Percentiles rank a stretch among this genome's conserved stretches.
Conservation (phyloP, 2,113 vertebrate species). For the Pungitius pungitius region DNA sequence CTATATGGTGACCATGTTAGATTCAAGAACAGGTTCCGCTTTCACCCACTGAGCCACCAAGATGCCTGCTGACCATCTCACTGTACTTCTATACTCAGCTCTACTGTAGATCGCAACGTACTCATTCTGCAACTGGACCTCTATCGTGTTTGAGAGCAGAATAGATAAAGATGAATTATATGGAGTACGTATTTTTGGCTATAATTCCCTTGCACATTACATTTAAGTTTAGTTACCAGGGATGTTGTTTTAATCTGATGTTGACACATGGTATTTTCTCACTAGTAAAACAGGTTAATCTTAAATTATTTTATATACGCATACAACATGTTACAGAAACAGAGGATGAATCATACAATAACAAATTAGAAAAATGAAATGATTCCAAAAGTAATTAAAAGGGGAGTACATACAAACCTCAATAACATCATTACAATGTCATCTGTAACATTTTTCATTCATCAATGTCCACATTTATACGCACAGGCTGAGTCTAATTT, state of each 20-base stretch:
- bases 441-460: background rate
- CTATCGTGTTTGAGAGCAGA: background rate
- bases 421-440: background rate
- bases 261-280: background rate
- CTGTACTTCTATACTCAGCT: slow-evolving; percentile 50
- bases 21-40: slow-evolving; percentile 58
- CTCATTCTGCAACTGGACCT: slow-evolving; percentile 37
- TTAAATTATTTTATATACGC: background rate
- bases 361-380: background rate
- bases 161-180: background rate
- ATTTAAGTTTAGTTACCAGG: background rate
- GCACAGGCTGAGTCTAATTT: background rate
- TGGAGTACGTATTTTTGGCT: background rate
- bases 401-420: background rate
- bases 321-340: background rate
- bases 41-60: slow-evolving; percentile 39
- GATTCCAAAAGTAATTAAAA: background rate
- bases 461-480: background rate
- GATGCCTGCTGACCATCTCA: slow-evolving; percentile 70
- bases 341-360: background rate
- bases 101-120: slow-evolving; percentile 46
- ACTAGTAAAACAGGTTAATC: background rate
- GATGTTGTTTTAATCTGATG: background rate
- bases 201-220: background rate
- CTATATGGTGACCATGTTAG: slow-evolving; percentile 63